Evolutionary conservation across 1,140 invertebrate species (phyloP).

Genomic region (Bombus ignitus): DNA sequence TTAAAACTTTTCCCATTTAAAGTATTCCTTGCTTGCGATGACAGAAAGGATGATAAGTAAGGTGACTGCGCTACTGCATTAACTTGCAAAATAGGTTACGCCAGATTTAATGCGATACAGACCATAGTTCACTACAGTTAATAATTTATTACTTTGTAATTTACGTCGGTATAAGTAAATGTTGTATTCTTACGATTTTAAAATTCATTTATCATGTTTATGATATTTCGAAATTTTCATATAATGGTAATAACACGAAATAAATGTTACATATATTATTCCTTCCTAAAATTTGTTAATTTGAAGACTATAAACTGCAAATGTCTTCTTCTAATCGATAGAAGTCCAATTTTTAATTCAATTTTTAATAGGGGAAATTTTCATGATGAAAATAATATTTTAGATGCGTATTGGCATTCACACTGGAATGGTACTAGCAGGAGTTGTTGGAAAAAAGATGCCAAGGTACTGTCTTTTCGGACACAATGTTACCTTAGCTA

Average conservation of each 20-base stretch:
- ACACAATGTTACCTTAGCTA: conserved; percentile 96
- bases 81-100: conserved; percentile 47
- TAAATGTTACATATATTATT: too few species aligned
- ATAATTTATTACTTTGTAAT: not conserved
- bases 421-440: conserved; percentile 93
- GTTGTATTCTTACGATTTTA: not conserved
- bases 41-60: not conserved
- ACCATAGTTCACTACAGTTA: not conserved
- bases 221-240: not conserved
- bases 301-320: not conserved
- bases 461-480: conserved; percentile 95
- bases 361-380: not conserved
- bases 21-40: conserved; percentile 38
- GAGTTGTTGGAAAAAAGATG: conserved; percentile 96
- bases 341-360: not conserved
- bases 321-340: not conserved
- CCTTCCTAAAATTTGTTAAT: not conserved
- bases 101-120: not conserved
- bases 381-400: not conserved
- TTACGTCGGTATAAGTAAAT: not conserved
- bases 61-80: not conserved
- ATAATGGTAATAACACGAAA: not conserved
- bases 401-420: conserved; percentile 98
- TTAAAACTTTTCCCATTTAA: conserved; percentile 64
- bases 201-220: too few species aligned